Percentiles rank a stretch among this genome's conserved stretches.
Conservation (phyloP, 2,113 vertebrate genomes). For the Furnarius figulus region DNA sequence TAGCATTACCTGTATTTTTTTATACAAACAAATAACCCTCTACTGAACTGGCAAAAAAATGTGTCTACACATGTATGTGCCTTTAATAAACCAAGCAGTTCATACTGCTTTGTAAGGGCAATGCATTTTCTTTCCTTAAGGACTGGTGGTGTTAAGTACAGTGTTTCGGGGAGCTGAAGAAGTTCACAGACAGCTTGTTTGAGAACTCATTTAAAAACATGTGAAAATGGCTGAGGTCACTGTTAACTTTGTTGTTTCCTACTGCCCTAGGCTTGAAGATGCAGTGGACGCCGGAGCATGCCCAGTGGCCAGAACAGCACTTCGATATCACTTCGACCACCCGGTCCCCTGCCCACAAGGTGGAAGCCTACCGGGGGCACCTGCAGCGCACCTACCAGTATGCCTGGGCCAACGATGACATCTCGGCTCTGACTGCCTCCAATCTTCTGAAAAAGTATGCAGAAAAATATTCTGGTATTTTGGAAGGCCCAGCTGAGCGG, state of each 20-base stretch:
- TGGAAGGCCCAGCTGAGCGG: conserved; percentile 91
- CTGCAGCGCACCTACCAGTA: conserved; percentile 98
- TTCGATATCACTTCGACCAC: conserved; percentile 99
- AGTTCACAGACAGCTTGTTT: neutral
- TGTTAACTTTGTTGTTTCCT: conserved; percentile 48
- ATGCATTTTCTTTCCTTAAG: neutral
- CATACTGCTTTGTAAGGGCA: neutral
- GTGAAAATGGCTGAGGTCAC: neutral
- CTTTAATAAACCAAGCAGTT: neutral
- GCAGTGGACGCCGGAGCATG: conserved; percentile 99
- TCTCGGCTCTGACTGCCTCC: conserved; percentile 97
- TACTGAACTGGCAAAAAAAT: neutral
- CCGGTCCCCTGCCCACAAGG: conserved; percentile 97
- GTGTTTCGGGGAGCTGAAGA: neutral
- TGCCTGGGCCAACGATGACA: conserved; percentile 98
- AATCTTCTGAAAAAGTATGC: conserved; percentile 99
- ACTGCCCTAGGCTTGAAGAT: conserved; percentile 93
- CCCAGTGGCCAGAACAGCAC: conserved; percentile 99
- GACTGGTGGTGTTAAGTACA: neutral
- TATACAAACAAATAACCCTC: neutral
- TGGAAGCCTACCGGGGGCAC: conserved; percentile 95
- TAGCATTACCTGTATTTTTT: neutral
- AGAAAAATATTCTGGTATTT: conserved; percentile 97
- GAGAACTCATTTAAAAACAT: conserved; percentile 10
- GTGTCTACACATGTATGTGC: neutral